Conservation (phyloP, 2,113 vertebrate species). For the Tragelaphus scriptus region DNA sequence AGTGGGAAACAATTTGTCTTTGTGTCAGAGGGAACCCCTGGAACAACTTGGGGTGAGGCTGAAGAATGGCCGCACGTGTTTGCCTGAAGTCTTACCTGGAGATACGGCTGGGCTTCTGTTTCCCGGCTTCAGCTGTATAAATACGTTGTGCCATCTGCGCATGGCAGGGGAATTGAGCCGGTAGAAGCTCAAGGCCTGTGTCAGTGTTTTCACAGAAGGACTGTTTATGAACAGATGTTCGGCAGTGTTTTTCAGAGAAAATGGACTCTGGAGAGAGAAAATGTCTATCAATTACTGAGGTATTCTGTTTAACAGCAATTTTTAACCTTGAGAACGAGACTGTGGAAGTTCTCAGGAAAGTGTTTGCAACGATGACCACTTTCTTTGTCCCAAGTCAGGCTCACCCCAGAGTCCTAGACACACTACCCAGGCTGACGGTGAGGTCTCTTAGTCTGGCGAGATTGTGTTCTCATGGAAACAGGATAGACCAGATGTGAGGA, state of each 20-base stretch:
- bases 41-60: constrained; percentile 87
- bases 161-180: constrained; percentile 93
- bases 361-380: constrained; percentile 65
- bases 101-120: constrained; percentile 85
- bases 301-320: constrained; percentile 87
- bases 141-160: constrained; percentile 93
- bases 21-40: constrained; percentile 89
- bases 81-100: constrained; percentile 91
- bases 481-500: not conserved
- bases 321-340: constrained; percentile 89
- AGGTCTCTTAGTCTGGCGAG: not conserved
- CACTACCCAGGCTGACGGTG: not conserved
- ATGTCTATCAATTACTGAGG: constrained; percentile 93
- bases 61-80: constrained; percentile 81
- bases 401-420: constrained; percentile 51
- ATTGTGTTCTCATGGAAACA: not conserved
- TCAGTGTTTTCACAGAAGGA: constrained; percentile 95
- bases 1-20: constrained; percentile 87
- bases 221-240: constrained; percentile 99
- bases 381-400: constrained; percentile 73
- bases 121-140: constrained; percentile 87
- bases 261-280: constrained; percentile 93
- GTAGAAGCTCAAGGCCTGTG: constrained; percentile 88
- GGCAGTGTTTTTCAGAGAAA: constrained; percentile 91
- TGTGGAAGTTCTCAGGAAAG: constrained; percentile 79